These are phyloP conservation scores for Peribatodes rhomboidaria DNA, from an alignment of 2,888 invertebrate genomes.

Conservation along the genomic window DNA sequence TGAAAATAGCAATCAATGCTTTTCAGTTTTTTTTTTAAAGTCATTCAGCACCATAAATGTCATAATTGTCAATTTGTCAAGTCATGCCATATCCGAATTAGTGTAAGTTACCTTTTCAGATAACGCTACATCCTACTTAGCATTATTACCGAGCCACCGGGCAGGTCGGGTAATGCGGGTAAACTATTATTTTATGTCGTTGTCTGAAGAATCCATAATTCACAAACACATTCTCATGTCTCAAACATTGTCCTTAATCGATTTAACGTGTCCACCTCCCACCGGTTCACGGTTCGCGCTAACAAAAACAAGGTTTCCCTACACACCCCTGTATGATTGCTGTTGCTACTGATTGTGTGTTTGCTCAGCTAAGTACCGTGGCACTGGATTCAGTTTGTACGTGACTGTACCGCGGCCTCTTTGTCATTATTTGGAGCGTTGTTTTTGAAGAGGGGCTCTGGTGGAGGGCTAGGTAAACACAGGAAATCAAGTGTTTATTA, in stretches of 20 bases:
- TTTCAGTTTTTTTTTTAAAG: too few relatives aligned
- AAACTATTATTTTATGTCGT: too few relatives aligned
- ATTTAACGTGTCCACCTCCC: constrained; percentile 71
- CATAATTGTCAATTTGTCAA: not conserved
- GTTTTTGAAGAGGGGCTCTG: constrained; percentile 52
- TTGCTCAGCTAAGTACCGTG: constrained; percentile 78
- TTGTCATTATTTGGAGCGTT: constrained; percentile 70
- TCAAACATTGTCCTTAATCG: constrained; percentile 72
- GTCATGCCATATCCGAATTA: not conserved
- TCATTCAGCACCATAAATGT: not conserved
- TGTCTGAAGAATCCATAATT: not conserved
- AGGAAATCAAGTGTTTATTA: constrained; percentile 42
- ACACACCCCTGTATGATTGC: constrained; percentile 67
- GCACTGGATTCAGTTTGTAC: constrained; percentile 65
- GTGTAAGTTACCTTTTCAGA: not conserved
- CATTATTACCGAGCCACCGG: not conserved
- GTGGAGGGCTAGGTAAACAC: constrained; percentile 43
- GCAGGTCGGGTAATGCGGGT: not conserved
- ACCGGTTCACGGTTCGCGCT: constrained; percentile 59
- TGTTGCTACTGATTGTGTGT: constrained; percentile 75
- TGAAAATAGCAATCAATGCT: too few relatives aligned
- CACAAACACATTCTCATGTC: constrained; percentile 45
- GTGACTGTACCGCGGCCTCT: constrained; percentile 73
- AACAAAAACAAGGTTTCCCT: constrained; percentile 67
- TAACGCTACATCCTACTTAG: not conserved